Conservation (phyloP, 1,140 invertebrate species). For the Meteorus sp. region DNA sequence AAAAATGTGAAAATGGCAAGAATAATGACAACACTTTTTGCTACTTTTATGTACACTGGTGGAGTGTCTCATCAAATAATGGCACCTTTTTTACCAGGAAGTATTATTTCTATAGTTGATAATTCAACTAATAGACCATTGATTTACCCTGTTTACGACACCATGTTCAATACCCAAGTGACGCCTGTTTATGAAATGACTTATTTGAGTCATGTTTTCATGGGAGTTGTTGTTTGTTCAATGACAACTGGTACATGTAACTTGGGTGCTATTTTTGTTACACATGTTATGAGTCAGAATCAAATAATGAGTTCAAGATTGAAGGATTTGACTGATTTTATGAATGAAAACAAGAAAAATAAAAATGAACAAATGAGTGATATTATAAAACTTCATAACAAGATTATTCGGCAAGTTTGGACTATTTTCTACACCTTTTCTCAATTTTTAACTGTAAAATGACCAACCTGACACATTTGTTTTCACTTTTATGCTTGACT, state of each 20-base stretch:
- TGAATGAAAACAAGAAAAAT: not conserved
- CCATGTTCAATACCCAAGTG: conserved; percentile 24
- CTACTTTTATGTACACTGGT: conserved; percentile 4
- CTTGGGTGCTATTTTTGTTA: conserved; percentile 16
- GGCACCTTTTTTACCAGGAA: not conserved
- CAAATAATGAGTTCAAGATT: conserved; percentile 29
- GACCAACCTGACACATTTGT: no score
- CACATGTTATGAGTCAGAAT: conserved; percentile 37
- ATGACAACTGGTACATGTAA: conserved; percentile 18
- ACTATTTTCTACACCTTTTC: not conserved
- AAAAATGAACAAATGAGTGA: not conserved
- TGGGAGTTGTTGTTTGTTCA: conserved; percentile 18
- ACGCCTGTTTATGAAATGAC: conserved; percentile 33
- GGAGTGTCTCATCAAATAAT: conserved; percentile 9
- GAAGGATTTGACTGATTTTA: conserved; percentile 15
- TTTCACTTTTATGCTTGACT: no score
- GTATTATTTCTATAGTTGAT: not conserved
- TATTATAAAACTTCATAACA: conserved; percentile 24
- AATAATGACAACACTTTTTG: conserved; percentile 10
- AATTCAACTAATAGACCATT: conserved; percentile 6
- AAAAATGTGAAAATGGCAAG: not conserved
- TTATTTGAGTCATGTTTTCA: conserved; percentile 26
- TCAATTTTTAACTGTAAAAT: no score
- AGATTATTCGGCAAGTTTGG: conserved; percentile 2
- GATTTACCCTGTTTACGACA: conserved; percentile 21